These are phyloP conservation scores for Augochlorella aurata DNA, from an alignment of 2,888 invertebrate species.

Conservation along the genomic window DNA sequence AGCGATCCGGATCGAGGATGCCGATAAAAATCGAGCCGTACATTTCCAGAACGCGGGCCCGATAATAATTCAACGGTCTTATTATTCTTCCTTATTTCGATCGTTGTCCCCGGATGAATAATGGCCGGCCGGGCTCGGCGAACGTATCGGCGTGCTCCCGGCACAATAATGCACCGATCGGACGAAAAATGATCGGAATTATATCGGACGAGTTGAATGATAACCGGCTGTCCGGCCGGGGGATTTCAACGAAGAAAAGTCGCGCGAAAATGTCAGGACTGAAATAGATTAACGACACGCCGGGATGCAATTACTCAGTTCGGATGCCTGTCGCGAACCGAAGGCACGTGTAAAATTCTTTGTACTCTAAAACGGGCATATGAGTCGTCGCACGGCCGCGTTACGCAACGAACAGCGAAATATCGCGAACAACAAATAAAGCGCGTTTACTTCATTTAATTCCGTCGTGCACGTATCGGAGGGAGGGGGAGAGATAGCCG, in stretches of 20 bases:
- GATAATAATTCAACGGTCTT: background rate
- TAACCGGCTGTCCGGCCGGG: background rate
- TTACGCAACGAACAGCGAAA: constrained; percentile 53
- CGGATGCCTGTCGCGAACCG: constrained; percentile 43
- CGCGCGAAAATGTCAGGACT: constrained; percentile 35
- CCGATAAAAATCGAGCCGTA: background rate
- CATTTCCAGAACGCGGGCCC: background rate
- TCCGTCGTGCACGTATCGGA: background rate
- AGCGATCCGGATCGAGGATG: background rate
- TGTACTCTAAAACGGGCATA: constrained; percentile 56
- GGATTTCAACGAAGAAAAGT: constrained; percentile 9
- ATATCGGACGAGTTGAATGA: background rate
- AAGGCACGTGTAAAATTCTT: constrained; percentile 58
- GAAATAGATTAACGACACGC: constrained; percentile 45
- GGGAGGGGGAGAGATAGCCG: background rate
- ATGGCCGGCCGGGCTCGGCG: background rate
- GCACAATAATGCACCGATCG: background rate
- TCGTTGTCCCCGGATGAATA: background rate
- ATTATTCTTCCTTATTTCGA: background rate
- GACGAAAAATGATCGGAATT: background rate
- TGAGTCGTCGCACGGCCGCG: constrained; percentile 49
- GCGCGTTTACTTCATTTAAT: constrained; percentile 12
- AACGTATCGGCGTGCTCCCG: background rate
- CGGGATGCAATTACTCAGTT: constrained; percentile 43
- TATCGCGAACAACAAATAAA: constrained; percentile 52